A percentile compares a stretch with the other conserved stretches of the same genome.
These are phyloP conservation scores for Serilophus lunatus DNA, from an alignment of 2,113 vertebrate species.

Conservation along the genomic window DNA sequence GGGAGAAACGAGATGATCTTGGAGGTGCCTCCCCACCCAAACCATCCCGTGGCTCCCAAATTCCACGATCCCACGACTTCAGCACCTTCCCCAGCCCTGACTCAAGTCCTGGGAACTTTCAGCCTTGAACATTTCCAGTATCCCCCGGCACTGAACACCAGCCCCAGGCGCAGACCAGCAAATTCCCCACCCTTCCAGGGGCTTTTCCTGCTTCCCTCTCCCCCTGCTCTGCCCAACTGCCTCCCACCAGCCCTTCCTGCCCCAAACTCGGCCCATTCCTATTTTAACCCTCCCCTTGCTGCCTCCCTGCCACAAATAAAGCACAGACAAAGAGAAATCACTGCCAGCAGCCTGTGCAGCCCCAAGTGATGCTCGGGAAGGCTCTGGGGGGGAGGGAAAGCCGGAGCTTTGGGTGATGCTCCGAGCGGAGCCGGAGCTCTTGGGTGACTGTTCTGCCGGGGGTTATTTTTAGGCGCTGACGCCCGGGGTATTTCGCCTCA, in stretches of 20 bases:
- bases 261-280: not conserved
- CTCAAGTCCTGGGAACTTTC: not conserved
- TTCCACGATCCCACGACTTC: accelerated
- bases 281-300: not conserved
- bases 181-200: not conserved
- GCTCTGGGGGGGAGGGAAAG: accelerated
- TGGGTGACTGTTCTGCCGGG: not conserved
- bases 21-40: not conserved
- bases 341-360: not conserved
- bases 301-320: not conserved
- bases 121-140: not conserved
- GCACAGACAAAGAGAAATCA: not conserved
- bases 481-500: conserved; percentile 75
- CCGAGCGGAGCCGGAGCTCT: too few relatives aligned
- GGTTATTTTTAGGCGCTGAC: conserved; percentile 78
- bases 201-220: not conserved
- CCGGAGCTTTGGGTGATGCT: not conserved
- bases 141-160: not conserved
- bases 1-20: not conserved
- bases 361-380: accelerated
- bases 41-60: accelerated
- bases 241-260: not conserved
- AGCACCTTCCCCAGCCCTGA: not conserved
- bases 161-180: not conserved
- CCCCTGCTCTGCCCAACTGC: not conserved